phyloP scores from a whole-genome alignment of 1,140 invertebrate genomes.

The Andricus grossulariae region DNA sequence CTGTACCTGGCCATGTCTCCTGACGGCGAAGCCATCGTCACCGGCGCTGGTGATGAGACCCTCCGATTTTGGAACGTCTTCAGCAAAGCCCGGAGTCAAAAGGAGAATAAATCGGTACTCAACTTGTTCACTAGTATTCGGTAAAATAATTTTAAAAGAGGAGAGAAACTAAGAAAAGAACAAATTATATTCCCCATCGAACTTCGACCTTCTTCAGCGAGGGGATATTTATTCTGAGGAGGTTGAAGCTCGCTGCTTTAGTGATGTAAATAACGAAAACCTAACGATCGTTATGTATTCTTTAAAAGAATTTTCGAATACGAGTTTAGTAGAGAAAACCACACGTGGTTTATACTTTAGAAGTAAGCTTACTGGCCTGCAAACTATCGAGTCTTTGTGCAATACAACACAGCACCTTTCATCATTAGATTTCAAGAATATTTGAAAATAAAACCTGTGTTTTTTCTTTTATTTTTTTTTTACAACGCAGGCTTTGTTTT shows the following conservation, averaged over 20 bases:
- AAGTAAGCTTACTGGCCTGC: conserved; percentile 42
- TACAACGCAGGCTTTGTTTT: too few relatives aligned
- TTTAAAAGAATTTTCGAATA: conserved; percentile 30
- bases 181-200: not conserved
- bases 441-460: not conserved
- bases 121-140: conserved; percentile 96
- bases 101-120: conserved; percentile 97
- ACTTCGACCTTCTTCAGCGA: not conserved
- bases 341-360: not conserved
- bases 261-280: conserved; percentile 21
- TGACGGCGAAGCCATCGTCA: conserved; percentile 99
- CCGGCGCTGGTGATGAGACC: conserved; percentile 99
- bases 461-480: too few relatives aligned
- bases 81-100: conserved; percentile 95
- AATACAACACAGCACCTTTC: conserved; percentile 49
- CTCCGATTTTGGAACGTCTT: conserved; percentile 99
- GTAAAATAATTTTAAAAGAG: conserved; percentile 63
- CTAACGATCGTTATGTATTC: conserved; percentile 22
- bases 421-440: conserved; percentile 39
- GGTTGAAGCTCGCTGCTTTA: conserved; percentile 1
- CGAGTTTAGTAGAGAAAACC: conserved; percentile 14
- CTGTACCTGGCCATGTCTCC: conserved; percentile 98
- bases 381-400: conserved; percentile 58
- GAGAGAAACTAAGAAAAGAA: not conserved
- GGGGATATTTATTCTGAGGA: conserved; percentile 29